Conservation (phyloP, 2,797 vertebrate species). For the Lagorchestes hirsutus region DNA sequence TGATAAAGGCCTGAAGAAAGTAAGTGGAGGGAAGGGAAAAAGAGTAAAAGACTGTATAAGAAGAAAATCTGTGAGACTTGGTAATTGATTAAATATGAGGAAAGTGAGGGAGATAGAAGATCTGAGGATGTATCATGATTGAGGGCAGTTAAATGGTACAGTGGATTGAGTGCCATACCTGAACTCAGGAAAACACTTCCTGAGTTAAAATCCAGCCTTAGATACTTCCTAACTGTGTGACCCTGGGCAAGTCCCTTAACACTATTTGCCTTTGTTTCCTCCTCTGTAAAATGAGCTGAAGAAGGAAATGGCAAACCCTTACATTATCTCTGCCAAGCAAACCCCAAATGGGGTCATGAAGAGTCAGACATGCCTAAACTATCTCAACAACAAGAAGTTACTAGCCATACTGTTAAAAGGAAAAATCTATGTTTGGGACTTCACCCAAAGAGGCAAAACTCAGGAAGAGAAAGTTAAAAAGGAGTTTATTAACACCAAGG, state of each 20-base stretch:
- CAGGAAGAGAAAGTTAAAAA: neutral
- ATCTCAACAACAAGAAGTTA: neutral
- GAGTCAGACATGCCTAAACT: too few species aligned
- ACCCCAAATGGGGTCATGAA: too few species aligned
- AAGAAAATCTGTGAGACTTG: neutral
- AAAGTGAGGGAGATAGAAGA: neutral
- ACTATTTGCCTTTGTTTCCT: neutral
- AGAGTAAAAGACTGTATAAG: neutral
- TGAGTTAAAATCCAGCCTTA: neutral
- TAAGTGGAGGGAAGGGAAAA: neutral
- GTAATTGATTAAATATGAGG: neutral
- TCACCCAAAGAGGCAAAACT: neutral
- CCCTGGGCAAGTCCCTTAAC: neutral
- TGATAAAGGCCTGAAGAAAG: neutral
- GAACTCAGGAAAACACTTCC: neutral
- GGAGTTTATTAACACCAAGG: neutral
- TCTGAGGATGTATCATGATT: neutral
- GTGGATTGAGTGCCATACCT: neutral
- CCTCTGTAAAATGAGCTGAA: neutral
- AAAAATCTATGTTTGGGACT: neutral
- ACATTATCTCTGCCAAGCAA: too few species aligned
- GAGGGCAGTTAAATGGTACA: neutral
- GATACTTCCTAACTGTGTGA: neutral
- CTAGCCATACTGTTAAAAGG: too few species aligned
- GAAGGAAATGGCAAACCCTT: neutral